Percentiles rank a stretch among this genome's conserved stretches.
phyloP scores from a whole-genome alignment of 2,113 vertebrate species.

The Erpornis zantholeuca region DNA sequence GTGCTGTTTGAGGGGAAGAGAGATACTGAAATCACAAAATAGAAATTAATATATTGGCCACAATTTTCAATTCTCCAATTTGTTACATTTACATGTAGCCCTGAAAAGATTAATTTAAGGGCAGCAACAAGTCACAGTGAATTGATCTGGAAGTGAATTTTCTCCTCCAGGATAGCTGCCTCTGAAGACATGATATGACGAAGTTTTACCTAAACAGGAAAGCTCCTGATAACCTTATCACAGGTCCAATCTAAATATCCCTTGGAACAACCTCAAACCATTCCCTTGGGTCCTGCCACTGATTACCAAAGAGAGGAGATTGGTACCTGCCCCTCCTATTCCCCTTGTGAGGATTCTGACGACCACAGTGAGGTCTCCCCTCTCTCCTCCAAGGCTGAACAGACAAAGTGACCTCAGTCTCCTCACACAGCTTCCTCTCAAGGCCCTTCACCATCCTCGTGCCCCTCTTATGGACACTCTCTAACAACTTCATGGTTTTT shows the following conservation, averaged over 20 bases:
- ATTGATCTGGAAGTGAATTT: neutral
- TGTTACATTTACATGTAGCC: neutral
- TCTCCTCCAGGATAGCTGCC: neutral
- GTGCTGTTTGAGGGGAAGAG: neutral
- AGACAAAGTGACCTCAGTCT: neutral
- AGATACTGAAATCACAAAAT: neutral
- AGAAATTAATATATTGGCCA: neutral
- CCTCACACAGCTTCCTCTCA: rapidly evolving
- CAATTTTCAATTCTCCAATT: neutral
- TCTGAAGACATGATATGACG: neutral
- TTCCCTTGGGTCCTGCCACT: neutral
- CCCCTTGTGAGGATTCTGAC: neutral
- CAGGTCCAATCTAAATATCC: neutral
- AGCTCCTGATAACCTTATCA: neutral
- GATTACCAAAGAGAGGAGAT: neutral
- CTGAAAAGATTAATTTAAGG: neutral
- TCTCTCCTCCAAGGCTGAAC: neutral
- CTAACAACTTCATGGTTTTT: neutral
- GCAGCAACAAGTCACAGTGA: neutral
- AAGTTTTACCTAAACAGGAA: neutral
- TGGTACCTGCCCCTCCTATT: neutral
- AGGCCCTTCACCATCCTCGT: too few relatives aligned
- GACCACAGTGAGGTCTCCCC: neutral
- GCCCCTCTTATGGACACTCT: neutral
- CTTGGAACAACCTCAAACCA: neutral